phyloP scores from a whole-genome alignment of 2,888 invertebrate genomes.

The Unio delphinus region DNA sequence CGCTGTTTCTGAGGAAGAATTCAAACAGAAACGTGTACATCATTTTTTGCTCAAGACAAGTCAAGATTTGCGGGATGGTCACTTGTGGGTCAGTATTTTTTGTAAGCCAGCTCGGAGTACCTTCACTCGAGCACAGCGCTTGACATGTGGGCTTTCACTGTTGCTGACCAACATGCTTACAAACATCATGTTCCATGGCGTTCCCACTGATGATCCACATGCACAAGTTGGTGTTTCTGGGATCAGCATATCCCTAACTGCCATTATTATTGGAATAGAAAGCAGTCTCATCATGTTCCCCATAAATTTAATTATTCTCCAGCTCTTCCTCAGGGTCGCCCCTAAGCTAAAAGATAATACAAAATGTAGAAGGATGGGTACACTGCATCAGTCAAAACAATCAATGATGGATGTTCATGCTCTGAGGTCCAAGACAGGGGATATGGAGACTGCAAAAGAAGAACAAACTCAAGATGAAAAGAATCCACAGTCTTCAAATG shows the following conservation, averaged over 20 bases:
- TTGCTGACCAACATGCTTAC: slow-evolving; percentile 62
- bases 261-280: slow-evolving; percentile 54
- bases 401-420: too few species aligned
- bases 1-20: slow-evolving; percentile 28
- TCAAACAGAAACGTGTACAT: slow-evolving; percentile 27
- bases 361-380: background rate
- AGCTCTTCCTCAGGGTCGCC: slow-evolving; percentile 42
- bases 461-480: too few species aligned
- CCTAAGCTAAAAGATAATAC: slow-evolving; percentile 14
- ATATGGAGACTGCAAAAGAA: too few species aligned
- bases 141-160: slow-evolving; percentile 62
- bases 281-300: slow-evolving; percentile 57
- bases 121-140: slow-evolving; percentile 65
- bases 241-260: slow-evolving; percentile 37
- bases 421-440: too few species aligned
- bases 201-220: slow-evolving; percentile 49
- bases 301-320: slow-evolving; percentile 50
- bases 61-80: slow-evolving; percentile 56
- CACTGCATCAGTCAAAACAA: too few species aligned
- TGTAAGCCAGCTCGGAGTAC: slow-evolving; percentile 55
- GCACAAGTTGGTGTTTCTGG: slow-evolving; percentile 39
- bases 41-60: slow-evolving; percentile 44
- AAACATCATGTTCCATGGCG: slow-evolving; percentile 66
- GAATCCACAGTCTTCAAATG: too few species aligned
- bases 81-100: slow-evolving; percentile 68